Percentiles rank a stretch among this genome's conserved stretches.
These are phyloP conservation scores for Bradypodion pumilum DNA, from an alignment of 2,797 vertebrate genomes.

Conservation along the genomic window DNA sequence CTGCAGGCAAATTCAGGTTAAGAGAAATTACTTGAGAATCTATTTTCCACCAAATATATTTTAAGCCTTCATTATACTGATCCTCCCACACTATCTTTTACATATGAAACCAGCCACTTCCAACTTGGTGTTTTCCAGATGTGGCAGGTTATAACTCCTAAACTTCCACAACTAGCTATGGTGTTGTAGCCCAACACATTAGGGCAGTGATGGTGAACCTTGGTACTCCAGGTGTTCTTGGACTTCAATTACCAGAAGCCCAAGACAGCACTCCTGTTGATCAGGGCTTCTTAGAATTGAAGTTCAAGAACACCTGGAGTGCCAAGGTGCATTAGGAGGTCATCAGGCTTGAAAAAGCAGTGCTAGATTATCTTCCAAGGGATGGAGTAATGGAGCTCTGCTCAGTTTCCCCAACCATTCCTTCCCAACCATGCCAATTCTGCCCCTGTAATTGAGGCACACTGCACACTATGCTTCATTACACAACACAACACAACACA, in stretches of 20 bases:
- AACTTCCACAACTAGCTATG: too few species aligned
- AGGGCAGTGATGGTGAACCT: too few species aligned
- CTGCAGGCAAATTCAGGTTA: conserved; percentile 12
- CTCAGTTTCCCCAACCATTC: neutral
- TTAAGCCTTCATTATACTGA: conserved; percentile 10
- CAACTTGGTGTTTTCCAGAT: too few species aligned
- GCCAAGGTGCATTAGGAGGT: too few species aligned
- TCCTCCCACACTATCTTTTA: neutral
- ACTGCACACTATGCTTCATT: neutral
- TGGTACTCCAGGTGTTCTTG: too few species aligned
- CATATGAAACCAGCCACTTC: neutral
- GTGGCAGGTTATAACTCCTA: too few species aligned
- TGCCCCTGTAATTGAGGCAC: neutral
- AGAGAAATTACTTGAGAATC: conserved; percentile 12
- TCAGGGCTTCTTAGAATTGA: too few species aligned
- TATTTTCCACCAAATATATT: conserved; percentile 10
- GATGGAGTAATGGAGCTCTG: too few species aligned
- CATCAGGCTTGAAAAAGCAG: neutral
- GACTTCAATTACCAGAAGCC: too few species aligned
- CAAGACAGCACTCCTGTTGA: too few species aligned
- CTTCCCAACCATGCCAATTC: neutral
- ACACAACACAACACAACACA: neutral
- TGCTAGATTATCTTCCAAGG: neutral
- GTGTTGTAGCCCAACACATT: too few species aligned
- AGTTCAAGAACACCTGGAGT: too few species aligned